Conservation (phyloP, 2,797 vertebrate species). For the Bradypodion pumilum region DNA sequence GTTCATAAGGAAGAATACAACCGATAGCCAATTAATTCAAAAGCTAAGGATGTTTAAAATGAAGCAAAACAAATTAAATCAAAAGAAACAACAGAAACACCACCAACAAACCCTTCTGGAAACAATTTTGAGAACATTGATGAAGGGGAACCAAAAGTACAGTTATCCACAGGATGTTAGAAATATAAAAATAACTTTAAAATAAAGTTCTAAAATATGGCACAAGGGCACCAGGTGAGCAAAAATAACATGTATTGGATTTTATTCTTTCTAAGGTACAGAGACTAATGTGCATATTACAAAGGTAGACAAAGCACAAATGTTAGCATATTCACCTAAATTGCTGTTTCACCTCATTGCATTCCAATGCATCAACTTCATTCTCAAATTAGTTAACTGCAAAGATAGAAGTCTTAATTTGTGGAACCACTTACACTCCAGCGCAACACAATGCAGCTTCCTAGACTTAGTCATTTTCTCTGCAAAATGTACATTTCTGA, state of each 20-base stretch:
- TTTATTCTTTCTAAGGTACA: constrained; percentile 40
- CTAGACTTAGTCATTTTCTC: constrained; percentile 60
- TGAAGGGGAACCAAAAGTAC: not conserved
- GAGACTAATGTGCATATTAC: constrained; percentile 40
- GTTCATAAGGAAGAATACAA: not conserved
- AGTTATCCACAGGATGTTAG: not conserved
- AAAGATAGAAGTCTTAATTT: constrained; percentile 66
- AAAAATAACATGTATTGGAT: not conserved
- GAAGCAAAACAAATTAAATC: too few species aligned
- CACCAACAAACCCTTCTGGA: not conserved
- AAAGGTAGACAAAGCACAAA: constrained; percentile 56
- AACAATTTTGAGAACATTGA: not conserved
- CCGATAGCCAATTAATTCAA: not conserved
- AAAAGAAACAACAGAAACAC: not conserved
- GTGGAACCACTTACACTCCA: constrained; percentile 61
- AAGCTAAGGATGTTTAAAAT: not conserved
- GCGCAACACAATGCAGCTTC: constrained; percentile 67
- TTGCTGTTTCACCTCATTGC: constrained; percentile 55
- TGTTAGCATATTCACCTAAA: constrained; percentile 60
- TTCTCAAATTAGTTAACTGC: constrained; percentile 63
- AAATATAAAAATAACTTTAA: not conserved
- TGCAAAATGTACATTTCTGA: constrained; percentile 56
- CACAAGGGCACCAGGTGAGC: not conserved
- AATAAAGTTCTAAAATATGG: not conserved
- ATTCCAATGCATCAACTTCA: constrained; percentile 63